Conservation (phyloP, 2,888 invertebrate species). For the Heliconius cydno region DNA sequence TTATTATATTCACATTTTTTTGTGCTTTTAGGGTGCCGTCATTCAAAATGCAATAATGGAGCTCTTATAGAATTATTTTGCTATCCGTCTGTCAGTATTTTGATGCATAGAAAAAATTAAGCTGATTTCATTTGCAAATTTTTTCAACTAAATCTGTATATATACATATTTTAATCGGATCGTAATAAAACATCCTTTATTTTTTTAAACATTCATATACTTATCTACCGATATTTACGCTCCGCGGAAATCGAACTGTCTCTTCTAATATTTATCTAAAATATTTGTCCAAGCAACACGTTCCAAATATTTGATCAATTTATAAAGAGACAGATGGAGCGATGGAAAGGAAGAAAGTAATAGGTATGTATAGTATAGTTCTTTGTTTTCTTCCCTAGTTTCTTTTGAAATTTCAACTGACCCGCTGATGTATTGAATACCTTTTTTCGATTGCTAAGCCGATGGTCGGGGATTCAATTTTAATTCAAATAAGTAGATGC, state of each 20-base stretch:
- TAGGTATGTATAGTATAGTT: neutral
- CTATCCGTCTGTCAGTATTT: neutral
- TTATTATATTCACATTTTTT: neutral
- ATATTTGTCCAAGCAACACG: neutral
- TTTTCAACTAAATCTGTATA: neutral
- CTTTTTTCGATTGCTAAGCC: neutral
- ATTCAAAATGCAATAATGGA: too few species aligned
- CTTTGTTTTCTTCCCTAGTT: neutral
- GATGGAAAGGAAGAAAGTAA: neutral
- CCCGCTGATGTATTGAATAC: neutral
- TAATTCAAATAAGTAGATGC: neutral
- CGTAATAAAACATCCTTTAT: neutral
- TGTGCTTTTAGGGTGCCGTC: neutral
- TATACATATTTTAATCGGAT: too few species aligned
- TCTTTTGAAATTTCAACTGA: neutral
- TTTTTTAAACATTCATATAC: too few species aligned
- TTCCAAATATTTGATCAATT: constrained; percentile 18
- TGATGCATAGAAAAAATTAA: neutral
- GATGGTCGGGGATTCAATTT: neutral
- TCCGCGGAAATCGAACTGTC: neutral
- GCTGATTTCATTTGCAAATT: neutral
- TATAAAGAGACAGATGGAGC: neutral
- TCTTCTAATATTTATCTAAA: neutral
- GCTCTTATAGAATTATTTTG: neutral
- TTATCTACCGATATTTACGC: neutral